phyloP scores from a whole-genome alignment of 2,113 vertebrate species.

The Leptocoma aspasia region DNA sequence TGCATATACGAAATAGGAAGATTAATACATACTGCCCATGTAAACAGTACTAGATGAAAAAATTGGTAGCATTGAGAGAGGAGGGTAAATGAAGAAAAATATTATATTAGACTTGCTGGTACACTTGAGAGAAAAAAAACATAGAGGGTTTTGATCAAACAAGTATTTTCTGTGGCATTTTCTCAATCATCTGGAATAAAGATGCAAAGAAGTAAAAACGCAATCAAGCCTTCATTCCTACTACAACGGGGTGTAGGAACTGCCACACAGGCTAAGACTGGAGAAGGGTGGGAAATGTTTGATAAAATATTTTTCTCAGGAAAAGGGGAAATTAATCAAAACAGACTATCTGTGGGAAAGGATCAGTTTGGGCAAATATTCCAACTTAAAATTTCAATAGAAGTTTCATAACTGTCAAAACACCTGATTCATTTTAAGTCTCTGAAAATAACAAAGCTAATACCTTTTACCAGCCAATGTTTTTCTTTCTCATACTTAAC shows the following conservation, averaged over 20 bases:
- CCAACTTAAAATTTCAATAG: conserved; percentile 20
- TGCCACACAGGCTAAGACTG: background rate
- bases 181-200: background rate
- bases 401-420: conserved; percentile 44
- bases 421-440: conserved; percentile 41
- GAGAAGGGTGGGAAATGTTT: conserved; percentile 48
- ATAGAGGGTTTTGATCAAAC: background rate
- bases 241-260: background rate
- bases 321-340: conserved; percentile 59
- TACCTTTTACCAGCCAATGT: conserved; percentile 14
- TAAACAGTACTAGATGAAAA: background rate
- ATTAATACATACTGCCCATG: background rate
- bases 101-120: background rate
- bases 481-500: conserved; percentile 46
- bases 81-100: background rate
- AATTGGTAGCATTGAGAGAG: background rate
- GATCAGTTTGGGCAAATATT: conserved; percentile 31
- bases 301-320: conserved; percentile 58
- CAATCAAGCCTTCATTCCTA: background rate
- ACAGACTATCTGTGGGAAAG: conserved; percentile 59
- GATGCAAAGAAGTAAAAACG: background rate
- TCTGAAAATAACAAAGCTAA: conserved; percentile 36
- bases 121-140: background rate
- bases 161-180: background rate
- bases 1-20: background rate